Base-by-base conservation (phyloP, 1,140 invertebrate genomes). In the Theocolax elegans region DNA sequence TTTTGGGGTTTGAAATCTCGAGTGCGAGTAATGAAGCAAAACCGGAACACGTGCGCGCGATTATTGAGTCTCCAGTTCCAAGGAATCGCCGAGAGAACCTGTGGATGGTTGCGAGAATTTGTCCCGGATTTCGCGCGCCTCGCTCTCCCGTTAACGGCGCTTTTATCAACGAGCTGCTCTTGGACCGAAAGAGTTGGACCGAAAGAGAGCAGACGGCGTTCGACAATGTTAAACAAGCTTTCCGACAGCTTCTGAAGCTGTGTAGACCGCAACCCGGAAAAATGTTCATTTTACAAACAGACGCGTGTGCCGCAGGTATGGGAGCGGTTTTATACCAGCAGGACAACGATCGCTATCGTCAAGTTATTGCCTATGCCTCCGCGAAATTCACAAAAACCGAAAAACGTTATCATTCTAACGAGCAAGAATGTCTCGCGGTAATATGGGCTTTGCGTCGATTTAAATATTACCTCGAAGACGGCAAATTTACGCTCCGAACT, bases 321-420 rank as follows among this genome's bases (percentile, higher is more conserved):
- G 72, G 72, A 0, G 74, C 74, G 0, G 74, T 76, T 0, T 27
- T 77, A 12, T 75, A 67, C 31, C 76, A 77, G 46, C 21, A 29
- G 1, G 9, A 6, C 1, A 4, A 59, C 0, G 17, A 59, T 0
- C 17, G 27, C 3, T 8, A 48, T 13, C 27, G 56, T 7, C 6
- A 17, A 0, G 70, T 76, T 0, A 72, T 75, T 6, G 64, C 65
- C 12, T 75, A 69, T 31, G 62, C 70, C 3, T 73, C 71, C 19
- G 68, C 73, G 0, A 73, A 75, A 42, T 72, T 75, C n/a, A 21
- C 23, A 13, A 3, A 17, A 13, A n/a, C 72, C 0, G 73, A 76
- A 35, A n/a, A 12, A 4, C 12, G 67, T 21, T 76, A 76, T 63
- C 74, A 76, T 60, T 29, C 69, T 40, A 67, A 76, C 42, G 74